These are phyloP conservation scores for Sus scrofa DNA, from an alignment of 2,113 vertebrate species.

Conservation along the genomic window T2T-Sscrofa CM000814.6:133554501-133555000, in stretches of 20 bases:
- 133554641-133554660: not conserved
- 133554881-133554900: not conserved
- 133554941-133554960: not conserved
- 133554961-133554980: not conserved
- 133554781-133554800: not conserved
- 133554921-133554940: not conserved
- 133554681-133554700: not conserved
- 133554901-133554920: not conserved
- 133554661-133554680: not conserved
- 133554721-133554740: not conserved
- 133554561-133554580: not conserved
- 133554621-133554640: not conserved
- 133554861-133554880: not conserved
- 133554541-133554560: not conserved
- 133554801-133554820: not conserved
- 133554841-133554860: not conserved
- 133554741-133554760: not conserved
- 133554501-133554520: not conserved
- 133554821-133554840: not conserved
- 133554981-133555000: not conserved
- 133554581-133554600: not conserved
- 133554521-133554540: not conserved
- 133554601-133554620: not conserved
- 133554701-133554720: not conserved
- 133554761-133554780: not conserved